A percentile compares a stretch with the other conserved stretches of the same genome.
Evolutionary conservation across 30 jellyfish, hydroid and myxozoan species (phyloP).

Genomic region (Clytia hemisphaerica): DNA sequence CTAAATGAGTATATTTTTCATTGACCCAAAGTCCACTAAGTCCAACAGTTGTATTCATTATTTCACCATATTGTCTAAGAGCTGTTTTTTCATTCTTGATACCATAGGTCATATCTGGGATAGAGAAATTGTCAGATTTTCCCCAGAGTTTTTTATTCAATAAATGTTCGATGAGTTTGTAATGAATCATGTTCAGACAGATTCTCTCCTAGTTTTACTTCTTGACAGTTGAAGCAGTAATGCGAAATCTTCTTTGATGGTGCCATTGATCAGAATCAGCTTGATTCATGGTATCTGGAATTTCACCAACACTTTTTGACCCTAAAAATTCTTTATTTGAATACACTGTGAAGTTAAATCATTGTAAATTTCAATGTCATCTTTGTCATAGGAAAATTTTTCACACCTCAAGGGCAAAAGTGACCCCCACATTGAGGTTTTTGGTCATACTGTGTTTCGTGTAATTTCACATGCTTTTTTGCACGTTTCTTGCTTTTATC

Average conservation of each 20-base stretch:
- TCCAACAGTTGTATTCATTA: neutral
- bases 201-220: no score
- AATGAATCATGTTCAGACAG: no score
- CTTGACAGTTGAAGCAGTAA: no score
- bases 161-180: no score
- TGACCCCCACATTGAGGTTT: slow-evolving; percentile 15
- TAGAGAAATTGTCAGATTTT: neutral
- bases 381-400: neutral
- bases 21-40: slow-evolving; percentile 17
- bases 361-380: no score
- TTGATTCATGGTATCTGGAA: no score
- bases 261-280: no score
- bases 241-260: no score
- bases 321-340: no score
- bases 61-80: neutral
- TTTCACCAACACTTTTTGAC: no score
- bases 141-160: slow-evolving; percentile 8
- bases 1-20: slow-evolving; percentile 8
- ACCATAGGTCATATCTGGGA: neutral
- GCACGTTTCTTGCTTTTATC: no score
- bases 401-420: neutral
- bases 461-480: neutral
- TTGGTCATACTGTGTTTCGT: neutral
- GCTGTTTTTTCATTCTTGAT: slow-evolving; percentile 14
- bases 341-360: no score